Evolutionary conservation across 2,113 vertebrate species (phyloP), one percentile per base, ranked within the genome.

Genomic region (Hippocampus comes): DNA sequence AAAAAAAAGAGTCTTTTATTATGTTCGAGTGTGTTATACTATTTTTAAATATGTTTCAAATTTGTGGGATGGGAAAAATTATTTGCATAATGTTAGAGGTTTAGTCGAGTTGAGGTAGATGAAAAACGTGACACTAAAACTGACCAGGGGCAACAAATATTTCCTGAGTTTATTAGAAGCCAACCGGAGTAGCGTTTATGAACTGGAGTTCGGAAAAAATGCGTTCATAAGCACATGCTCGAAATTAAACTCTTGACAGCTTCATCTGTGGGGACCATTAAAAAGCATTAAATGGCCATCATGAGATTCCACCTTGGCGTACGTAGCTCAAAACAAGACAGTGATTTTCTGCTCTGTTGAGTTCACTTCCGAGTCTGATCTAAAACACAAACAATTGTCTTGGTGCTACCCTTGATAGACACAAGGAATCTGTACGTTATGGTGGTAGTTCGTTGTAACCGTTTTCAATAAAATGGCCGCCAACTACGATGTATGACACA

Each of bases 241-340:
- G 63, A 64, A 43, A 64, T 42, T 43, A 43, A 42, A 42, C 38
- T 43, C 63, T 27, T 43, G 21, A 65, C 41, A 25, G 41, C 38
- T 27, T 15, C 42, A 17, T 66, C 64, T 9, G 64, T 9, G 12
- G 64, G 23, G 63, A 42, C 38, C n/a, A 17, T 27, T 25, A 25
- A 25, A 25, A 25, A 1, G 25, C 25, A 25, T 25, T 23, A 46
- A 66, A 66, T 12, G 63, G 42, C 64, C 23, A 17, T 17, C 64
- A 2, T 17, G 64, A 48, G 64, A 48, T n/a, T 25, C 43, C 64
- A 27, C 64, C 64, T 48, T 46, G 42, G 42, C 42, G 42, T 48
- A 4, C 64, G 17, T 48, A 66, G n/a, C 64, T 66, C 42, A 46
- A 66, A 66, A 66, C 64, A 64, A 64, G 41, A 64, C 63, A 43